Evolutionary conservation across 2,797 vertebrate genomes (phyloP).

Genomic region (Myotis myotis): DNA sequence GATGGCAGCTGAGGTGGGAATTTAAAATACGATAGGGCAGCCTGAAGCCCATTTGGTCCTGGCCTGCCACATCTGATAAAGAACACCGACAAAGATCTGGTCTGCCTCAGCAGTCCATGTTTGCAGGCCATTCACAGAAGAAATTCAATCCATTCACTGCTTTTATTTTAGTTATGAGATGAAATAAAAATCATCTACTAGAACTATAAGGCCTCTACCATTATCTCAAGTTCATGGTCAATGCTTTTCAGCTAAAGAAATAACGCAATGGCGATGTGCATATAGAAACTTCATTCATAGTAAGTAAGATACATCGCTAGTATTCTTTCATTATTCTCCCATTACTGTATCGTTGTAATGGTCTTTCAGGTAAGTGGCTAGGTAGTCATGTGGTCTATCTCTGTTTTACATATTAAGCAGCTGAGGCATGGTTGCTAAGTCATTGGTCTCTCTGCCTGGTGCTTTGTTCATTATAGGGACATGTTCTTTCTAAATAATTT

Average conservation of each 20-base stretch:
- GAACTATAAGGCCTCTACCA: neutral
- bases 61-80: slow-evolving; percentile 51
- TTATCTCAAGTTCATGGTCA: slow-evolving; percentile 17
- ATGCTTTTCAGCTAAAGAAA: slow-evolving; percentile 33
- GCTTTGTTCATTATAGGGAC: slow-evolving; percentile 33
- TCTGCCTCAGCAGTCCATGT: neutral
- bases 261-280: neutral
- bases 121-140: slow-evolving; percentile 16
- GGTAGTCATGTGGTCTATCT: neutral
- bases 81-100: neutral
- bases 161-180: slow-evolving; percentile 37
- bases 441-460: slow-evolving; percentile 19
- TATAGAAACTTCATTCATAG: slow-evolving; percentile 10
- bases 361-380: slow-evolving; percentile 44
- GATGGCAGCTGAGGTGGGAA: slow-evolving; percentile 74
- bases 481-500: slow-evolving; percentile 52
- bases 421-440: neutral
- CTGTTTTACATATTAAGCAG: slow-evolving; percentile 49
- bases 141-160: neutral
- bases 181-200: slow-evolving; percentile 30
- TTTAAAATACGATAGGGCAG: slow-evolving; percentile 63
- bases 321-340: slow-evolving; percentile 32
- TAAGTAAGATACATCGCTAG: neutral
- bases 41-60: slow-evolving; percentile 43
- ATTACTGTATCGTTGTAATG: slow-evolving; percentile 10